These are phyloP conservation scores for Capitulum mitella DNA, from an alignment of 2,888 invertebrate species.

Conservation along the genomic window DNA sequence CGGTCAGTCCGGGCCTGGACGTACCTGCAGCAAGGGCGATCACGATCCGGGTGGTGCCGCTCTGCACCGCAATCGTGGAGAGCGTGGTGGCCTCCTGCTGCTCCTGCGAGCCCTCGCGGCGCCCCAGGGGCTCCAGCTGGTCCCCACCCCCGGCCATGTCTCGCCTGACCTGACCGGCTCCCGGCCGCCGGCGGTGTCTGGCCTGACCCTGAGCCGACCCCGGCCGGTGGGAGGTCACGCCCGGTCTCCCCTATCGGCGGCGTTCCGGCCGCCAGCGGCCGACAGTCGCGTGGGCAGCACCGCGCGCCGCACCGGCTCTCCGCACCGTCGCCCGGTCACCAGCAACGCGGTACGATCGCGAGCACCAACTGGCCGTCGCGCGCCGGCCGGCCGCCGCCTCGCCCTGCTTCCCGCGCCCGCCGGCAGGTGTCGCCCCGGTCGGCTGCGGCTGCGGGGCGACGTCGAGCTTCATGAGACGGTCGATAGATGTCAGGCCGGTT, in stretches of 20 bases:
- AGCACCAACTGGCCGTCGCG: too few species aligned
- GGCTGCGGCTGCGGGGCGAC: too few species aligned
- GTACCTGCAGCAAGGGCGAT: constrained; percentile 81
- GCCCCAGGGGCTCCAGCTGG: neutral
- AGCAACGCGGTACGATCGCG: constrained; percentile 8
- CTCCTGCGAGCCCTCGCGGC: neutral
- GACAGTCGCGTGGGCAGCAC: neutral
- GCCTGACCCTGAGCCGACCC: neutral
- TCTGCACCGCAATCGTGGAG: constrained; percentile 82
- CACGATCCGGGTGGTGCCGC: constrained; percentile 75
- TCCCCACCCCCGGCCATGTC: neutral
- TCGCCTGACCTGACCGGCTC: neutral
- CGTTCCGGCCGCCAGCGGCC: too few species aligned
- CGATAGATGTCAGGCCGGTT: too few species aligned
- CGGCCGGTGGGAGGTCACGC: neutral
- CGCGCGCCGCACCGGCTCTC: neutral
- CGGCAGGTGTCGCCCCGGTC: too few species aligned
- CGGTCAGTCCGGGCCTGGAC: too few species aligned
- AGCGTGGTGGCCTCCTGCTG: constrained; percentile 59
- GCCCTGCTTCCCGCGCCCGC: too few species aligned
- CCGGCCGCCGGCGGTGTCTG: neutral
- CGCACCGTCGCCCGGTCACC: neutral
- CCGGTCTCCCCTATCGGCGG: neutral
- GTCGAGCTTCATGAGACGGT: too few species aligned
- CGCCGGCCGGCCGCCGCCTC: too few species aligned